phyloP scores from a whole-genome alignment of 2,113 vertebrate genomes.

The Helogale parvula region DNA sequence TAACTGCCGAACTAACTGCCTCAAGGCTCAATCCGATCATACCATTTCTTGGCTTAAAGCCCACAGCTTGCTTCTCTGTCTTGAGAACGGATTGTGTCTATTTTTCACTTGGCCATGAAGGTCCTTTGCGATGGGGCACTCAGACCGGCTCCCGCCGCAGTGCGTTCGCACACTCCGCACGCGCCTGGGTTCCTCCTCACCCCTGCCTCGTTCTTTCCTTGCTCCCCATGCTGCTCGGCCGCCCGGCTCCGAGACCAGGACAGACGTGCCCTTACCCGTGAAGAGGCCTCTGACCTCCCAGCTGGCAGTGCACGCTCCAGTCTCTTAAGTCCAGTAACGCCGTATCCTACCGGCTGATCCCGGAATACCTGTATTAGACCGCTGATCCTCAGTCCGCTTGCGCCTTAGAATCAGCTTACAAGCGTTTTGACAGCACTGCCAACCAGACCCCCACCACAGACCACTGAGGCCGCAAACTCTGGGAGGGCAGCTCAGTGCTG shows the following conservation, averaged over 20 bases:
- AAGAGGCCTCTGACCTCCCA: background rate
- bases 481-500: background rate
- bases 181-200: background rate
- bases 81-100: background rate
- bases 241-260: background rate
- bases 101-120: background rate
- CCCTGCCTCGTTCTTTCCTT: background rate
- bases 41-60: background rate
- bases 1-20: background rate
- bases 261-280: background rate
- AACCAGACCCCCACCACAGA: background rate
- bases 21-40: background rate
- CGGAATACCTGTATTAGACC: background rate
- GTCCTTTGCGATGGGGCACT: background rate
- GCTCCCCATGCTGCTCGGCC: background rate
- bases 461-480: background rate
- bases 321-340: background rate
- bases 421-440: background rate
- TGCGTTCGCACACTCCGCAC: background rate
- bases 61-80: background rate
- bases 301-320: background rate
- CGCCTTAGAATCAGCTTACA: background rate
- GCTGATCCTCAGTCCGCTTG: background rate
- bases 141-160: background rate
- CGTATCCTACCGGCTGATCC: background rate